Evolutionary conservation across 2,797 vertebrate genomes (phyloP), one percentile per base, ranked within the genome.

Genomic region (Anolis apletophallus): DNA sequence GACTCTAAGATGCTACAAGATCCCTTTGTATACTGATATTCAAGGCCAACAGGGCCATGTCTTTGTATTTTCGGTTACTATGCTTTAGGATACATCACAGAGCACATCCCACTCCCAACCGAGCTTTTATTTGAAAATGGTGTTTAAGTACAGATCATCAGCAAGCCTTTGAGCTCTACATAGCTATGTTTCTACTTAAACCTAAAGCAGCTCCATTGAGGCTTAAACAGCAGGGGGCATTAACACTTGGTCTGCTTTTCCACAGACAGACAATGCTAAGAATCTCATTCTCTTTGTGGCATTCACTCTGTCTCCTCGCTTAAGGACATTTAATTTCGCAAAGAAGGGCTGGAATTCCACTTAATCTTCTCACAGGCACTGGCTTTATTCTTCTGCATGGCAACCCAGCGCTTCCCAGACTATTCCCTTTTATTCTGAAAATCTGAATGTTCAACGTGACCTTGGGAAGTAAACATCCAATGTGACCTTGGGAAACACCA

Each of bases 161-260:
- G 79, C 85, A 83, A 84, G 83, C 68, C 86, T 67, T 50, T 68
- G 40, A 88, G 50, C 57, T 81, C 59, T 12, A 87, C 26, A 10
- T 50, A 79, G 61, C 74, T 69, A 23, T 77, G 55, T 80, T 86
- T 88, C 72, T 81, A 46, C 72, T 81, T 77, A 86, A 84, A 86
- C 81, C 81, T 1, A 26, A 87, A 88, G 64, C 1, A 85, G 69
- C 69, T 85, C 78, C 90, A 84, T 68, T 59, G 85, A 86, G 67
- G 83, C 55, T 89, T 93, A 94, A 59, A 91, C 93, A 93, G 94
- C 88, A 93, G 93, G 91, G 94, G 91, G 90, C 90, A 95, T 92
- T 92, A 90, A 88, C 69, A 83, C 0, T 0, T 88, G 86, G 88
- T 67, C 88, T 88, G 88, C 90, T 86, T 93, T 77, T 40, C 61